These are phyloP conservation scores for Sebastes nivosus DNA, from an alignment of 2,797 vertebrate genomes.

Conservation along the genomic window DNA sequence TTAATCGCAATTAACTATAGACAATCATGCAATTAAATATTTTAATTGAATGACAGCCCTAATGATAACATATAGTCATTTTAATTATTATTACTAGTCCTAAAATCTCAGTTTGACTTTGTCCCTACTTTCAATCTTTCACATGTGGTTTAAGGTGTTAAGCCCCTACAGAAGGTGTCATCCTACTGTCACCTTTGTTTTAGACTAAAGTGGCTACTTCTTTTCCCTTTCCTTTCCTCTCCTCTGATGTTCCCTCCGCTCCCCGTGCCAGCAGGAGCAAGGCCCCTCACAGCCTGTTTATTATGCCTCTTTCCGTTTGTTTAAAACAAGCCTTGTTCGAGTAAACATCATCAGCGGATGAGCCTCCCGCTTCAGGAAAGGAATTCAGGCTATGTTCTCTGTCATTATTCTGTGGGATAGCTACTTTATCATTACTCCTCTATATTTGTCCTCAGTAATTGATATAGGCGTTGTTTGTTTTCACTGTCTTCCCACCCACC, in stretches of 20 bases:
- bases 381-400: conserved; percentile 40
- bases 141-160: not conserved
- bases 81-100: not conserved
- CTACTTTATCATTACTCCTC: conserved; percentile 56
- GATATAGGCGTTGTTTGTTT: conserved; percentile 68
- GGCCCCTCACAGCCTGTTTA: conserved; percentile 63
- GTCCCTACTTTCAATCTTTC: not conserved
- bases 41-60: no score
- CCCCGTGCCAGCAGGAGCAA: conserved; percentile 13
- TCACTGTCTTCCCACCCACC: conserved; percentile 43
- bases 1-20: no score
- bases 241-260: not conserved
- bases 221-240: not conserved
- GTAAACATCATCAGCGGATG: conserved; percentile 65
- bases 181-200: not conserved
- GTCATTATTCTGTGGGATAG: conserved; percentile 54
- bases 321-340: conserved; percentile 44
- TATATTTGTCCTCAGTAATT: conserved; percentile 63
- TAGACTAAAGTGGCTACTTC: not conserved
- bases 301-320: conserved; percentile 68
- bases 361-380: conserved; percentile 44
- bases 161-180: conserved; percentile 5
- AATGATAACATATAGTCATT: not conserved
- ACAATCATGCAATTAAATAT: no score
- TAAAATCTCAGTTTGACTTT: not conserved